A percentile compares a stretch with the other conserved stretches of the same genome.
phyloP scores from a whole-genome alignment of 2,113 vertebrate species.

The Hypocryptadius cinnamomeus region DNA sequence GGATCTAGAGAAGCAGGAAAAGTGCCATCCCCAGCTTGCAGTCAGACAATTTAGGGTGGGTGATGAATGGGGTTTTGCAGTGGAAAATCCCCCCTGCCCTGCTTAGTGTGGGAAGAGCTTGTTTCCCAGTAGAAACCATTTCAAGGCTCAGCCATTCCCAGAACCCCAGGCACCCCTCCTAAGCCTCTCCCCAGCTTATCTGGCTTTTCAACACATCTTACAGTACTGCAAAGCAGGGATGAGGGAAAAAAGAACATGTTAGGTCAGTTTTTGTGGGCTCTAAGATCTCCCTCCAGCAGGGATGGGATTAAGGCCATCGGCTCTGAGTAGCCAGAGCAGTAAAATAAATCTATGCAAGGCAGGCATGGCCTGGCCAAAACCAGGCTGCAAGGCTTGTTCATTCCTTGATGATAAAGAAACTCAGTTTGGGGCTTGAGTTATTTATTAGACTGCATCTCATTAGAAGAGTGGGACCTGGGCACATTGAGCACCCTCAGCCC shows the following conservation, averaged over 20 bases:
- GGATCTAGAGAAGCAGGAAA: not conserved
- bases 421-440: not conserved
- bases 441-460: not conserved
- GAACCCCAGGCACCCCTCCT: not conserved
- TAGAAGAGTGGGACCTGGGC: not conserved
- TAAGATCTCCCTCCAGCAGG: not conserved
- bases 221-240: not conserved
- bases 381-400: not conserved
- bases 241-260: not conserved
- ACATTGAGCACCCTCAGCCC: not conserved
- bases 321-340: not conserved
- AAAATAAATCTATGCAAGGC: not conserved
- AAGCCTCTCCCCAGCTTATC: not conserved
- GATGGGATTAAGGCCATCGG: not conserved
- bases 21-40: not conserved
- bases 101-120: not conserved
- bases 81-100: not conserved
- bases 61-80: not conserved
- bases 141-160: not conserved
- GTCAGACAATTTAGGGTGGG: rapidly evolving
- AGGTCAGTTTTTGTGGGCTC: not conserved
- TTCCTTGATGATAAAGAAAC: not conserved
- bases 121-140: not conserved
- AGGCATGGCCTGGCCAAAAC: not conserved
- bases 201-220: not conserved